A percentile compares a stretch with the other conserved stretches of the same genome.
These are phyloP conservation scores for Lysiphlebus fabarum DNA, from an alignment of 1,140 invertebrate genomes.

Conservation along the genomic window DNA sequence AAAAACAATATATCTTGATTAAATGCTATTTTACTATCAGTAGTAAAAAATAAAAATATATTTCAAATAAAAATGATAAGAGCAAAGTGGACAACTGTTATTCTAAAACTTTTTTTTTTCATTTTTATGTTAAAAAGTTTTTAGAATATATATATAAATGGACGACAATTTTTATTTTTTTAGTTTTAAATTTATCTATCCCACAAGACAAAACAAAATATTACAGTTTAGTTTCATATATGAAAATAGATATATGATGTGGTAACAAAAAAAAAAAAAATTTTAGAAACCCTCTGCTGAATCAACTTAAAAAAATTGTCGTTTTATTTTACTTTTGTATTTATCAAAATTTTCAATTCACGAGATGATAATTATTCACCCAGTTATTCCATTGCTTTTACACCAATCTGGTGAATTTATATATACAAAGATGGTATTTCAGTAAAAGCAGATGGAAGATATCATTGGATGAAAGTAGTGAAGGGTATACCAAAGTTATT, in stretches of 20 bases:
- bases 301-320: no score
- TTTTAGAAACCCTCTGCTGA: no score
- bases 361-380: no score
- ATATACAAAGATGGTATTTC: not conserved
- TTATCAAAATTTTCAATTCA: no score
- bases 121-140: constrained; percentile 40
- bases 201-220: no score
- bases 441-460: not conserved
- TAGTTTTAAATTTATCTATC: constrained; percentile 20
- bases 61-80: constrained; percentile 31
- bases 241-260: no score
- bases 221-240: no score
- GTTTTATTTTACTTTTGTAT: no score
- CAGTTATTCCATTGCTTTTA: no score
- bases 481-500: constrained; percentile 19
- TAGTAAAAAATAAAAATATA: constrained; percentile 6
- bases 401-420: not conserved
- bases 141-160: constrained; percentile 11
- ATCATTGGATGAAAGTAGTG: no score
- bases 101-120: constrained; percentile 16
- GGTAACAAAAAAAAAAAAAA: no score
- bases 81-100: not conserved
- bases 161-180: constrained; percentile 38
- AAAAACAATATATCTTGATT: not conserved
- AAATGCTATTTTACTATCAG: constrained; percentile 8